phyloP scores from a whole-genome alignment of 1,140 invertebrate genomes.

The Hermetia illucens region DNA sequence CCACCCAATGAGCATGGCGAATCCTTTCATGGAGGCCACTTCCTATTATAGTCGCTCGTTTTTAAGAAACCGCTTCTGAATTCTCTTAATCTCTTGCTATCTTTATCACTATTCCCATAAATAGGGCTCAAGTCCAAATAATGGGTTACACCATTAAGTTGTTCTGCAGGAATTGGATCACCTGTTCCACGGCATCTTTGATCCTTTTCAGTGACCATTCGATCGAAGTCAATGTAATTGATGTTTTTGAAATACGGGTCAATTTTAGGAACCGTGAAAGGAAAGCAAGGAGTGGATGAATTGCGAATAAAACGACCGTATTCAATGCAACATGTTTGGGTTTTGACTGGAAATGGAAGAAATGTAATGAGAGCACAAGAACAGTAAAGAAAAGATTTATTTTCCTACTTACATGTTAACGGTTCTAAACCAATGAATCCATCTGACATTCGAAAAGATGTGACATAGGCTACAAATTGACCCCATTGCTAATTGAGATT shows the following conservation, averaged over 20 bases:
- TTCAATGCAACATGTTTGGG: neutral
- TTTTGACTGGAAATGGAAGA: neutral
- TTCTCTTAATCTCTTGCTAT: constrained; percentile 43
- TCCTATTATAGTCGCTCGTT: constrained; percentile 38
- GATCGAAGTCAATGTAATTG: constrained; percentile 74
- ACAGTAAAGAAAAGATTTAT: constrained; percentile 56
- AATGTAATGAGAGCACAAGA: too few relatives aligned
- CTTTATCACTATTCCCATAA: constrained; percentile 55
- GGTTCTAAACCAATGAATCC: too few relatives aligned
- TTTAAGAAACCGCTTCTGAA: constrained; percentile 45
- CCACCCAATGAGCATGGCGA: too few relatives aligned
- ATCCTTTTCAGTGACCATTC: constrained; percentile 53
- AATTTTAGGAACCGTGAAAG: constrained; percentile 62
- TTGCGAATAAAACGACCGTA: constrained; percentile 24
- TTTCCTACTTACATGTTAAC: constrained; percentile 45
- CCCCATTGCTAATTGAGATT: constrained; percentile 70
- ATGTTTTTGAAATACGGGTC: constrained; percentile 62
- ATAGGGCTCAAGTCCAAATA: constrained; percentile 72
- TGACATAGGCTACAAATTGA: constrained; percentile 75
- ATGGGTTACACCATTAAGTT: constrained; percentile 64
- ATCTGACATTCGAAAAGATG: too few relatives aligned
- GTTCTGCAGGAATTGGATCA: constrained; percentile 47
- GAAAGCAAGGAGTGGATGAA: constrained; percentile 48
- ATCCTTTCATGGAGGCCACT: too few relatives aligned
- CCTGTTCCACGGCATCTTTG: constrained; percentile 42